Evolutionary conservation across 2,113 vertebrate species (phyloP).

Genomic region (pig (Sus scrofa)): T2T-Sscrofa CM000820.6:112045001-112045500

Average conservation of each 20-base stretch:
- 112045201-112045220: neutral
- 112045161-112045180: neutral
- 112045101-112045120: neutral
- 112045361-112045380: too few relatives aligned
- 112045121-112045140: too few relatives aligned
- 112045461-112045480: neutral
- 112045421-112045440: neutral
- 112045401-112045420: too few relatives aligned
- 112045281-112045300: neutral
- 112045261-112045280: neutral
- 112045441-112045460: neutral
- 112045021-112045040: neutral
- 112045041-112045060: neutral
- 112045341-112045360: too few relatives aligned
- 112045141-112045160: neutral
- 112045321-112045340: neutral
- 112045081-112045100: neutral
- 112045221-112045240: neutral
- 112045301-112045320: neutral
- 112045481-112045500: neutral
- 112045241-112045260: neutral
- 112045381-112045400: too few relatives aligned
- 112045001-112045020: neutral
- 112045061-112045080: neutral
- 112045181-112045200: neutral